Base-by-base conservation (phyloP, 2,797 vertebrate species). In the Gymnopithys bicolor region DNA sequence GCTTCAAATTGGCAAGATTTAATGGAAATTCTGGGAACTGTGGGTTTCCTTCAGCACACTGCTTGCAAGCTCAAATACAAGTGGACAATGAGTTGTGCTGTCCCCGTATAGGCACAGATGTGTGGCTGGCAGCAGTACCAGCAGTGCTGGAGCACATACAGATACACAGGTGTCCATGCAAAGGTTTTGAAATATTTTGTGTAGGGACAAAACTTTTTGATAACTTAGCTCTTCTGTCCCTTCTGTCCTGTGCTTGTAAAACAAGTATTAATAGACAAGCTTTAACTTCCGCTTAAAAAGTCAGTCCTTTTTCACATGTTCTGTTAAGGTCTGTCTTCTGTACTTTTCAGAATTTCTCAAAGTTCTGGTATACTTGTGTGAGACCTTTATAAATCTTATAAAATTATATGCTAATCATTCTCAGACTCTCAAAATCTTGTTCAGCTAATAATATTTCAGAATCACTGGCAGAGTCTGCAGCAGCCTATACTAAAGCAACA, bases 401-500 rank as follows among this genome's bases (percentile, higher is more conserved):
- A 30, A 67, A 30, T 82, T 13, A 41, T 2, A 8, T 70, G 23
- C 46, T 53, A 24, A 27, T 49, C 18, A 15, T 66, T 67, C 89
- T 89, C 80, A 87, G 89, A 45, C 90, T 88, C 59, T 80, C 71
- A 84, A 83, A 71, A 35, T 92, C 87, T 83, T 94, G 43, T 95
- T 48, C 96, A 98, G 98, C 97, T 91, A 98, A 98, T 97, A 98
- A 98, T 45, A 97, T 99, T 96, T 98, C 98, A n/a, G 99, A 99
- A 97, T 99, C 99, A 43, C 98, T 99, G 98, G 99, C 98, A 32
- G 99, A 99, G 96, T 99, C 99, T 28, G 99, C 99, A 41, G 99
- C 99, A 70, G 99, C 99, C 55, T 99, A 99, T 96, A 99, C 99
- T 95, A 99, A 99, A 98, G 99, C 99, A 71, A 99, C 99, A 45